A percentile compares a stretch with the other conserved stretches of the same genome.
Evolutionary conservation across 1,140 invertebrate species (phyloP).

Genomic region (Cardiocondyla obscurior): DNA sequence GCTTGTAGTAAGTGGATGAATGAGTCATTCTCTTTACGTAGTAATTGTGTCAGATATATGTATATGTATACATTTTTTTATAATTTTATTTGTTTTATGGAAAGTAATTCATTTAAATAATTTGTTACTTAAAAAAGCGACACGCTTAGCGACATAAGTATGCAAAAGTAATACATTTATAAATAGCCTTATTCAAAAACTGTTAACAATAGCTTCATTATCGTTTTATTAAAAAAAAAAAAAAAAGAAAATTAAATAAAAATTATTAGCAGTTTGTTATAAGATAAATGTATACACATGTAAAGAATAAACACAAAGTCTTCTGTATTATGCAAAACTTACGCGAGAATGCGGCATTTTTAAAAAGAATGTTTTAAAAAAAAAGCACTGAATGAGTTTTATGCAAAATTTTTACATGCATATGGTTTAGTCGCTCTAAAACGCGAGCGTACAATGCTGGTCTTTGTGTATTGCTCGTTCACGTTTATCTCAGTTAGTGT

Average conservation of each 20-base stretch:
- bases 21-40: neutral
- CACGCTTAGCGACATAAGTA: too few relatives aligned
- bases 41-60: neutral
- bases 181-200: too few relatives aligned
- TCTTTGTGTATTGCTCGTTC: neutral
- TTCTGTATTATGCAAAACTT: neutral
- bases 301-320: neutral
- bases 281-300: neutral
- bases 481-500: conserved; percentile 1
- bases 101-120: neutral
- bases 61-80: too few relatives aligned
- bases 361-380: neutral
- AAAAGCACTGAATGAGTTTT: neutral
- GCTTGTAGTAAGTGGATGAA: neutral
- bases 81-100: neutral
- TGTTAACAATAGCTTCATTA: too few relatives aligned
- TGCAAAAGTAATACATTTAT: too few relatives aligned
- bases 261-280: neutral
- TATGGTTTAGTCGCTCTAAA: neutral
- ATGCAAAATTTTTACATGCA: neutral
- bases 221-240: too few relatives aligned
- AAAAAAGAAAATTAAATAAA: too few relatives aligned
- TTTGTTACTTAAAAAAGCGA: neutral
- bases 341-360: neutral
- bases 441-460: neutral